phyloP scores from a whole-genome alignment of 2,888 invertebrate species.

The Choreutis nemorana region DNA sequence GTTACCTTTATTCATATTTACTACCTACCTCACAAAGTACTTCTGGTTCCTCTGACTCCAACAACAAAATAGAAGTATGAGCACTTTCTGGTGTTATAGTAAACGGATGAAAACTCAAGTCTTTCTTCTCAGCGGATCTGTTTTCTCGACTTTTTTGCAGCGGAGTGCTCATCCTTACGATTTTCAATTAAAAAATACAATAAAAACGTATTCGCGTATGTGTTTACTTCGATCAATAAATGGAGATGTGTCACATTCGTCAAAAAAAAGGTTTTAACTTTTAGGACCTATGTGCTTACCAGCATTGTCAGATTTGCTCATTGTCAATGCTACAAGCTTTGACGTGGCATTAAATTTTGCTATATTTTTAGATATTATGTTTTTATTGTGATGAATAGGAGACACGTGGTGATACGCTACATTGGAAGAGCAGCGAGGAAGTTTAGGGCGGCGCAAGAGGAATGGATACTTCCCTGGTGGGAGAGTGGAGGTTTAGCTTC shows the following conservation, averaged over 20 bases:
- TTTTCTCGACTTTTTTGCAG: slow-evolving; percentile 51
- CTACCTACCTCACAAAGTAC: slow-evolving; percentile 47
- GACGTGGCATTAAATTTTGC: not conserved
- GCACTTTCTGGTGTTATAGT: slow-evolving; percentile 51
- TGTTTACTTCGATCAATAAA: no score
- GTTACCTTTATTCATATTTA: not conserved
- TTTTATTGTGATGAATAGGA: slow-evolving; percentile 40
- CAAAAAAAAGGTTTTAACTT: no score
- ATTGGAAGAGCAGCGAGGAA: slow-evolving; percentile 39
- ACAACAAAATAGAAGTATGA: slow-evolving; percentile 45
- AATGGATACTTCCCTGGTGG: slow-evolving; percentile 56
- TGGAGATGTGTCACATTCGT: no score
- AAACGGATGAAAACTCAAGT: slow-evolving; percentile 44
- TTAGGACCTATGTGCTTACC: no score
- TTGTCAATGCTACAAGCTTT: slow-evolving; percentile 6
- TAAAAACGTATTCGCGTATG: no score
- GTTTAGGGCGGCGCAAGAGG: slow-evolving; percentile 45
- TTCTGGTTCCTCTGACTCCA: slow-evolving; percentile 46
- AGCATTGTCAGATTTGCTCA: slow-evolving; percentile 1
- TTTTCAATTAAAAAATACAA: no score
- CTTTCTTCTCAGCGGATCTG: slow-evolving; percentile 49
- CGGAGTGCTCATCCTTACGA: slow-evolving; percentile 44
- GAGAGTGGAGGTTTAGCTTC: slow-evolving; percentile 37
- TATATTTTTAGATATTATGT: not conserved
- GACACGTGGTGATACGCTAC: slow-evolving; percentile 36